phyloP scores from a whole-genome alignment of 2,888 invertebrate species.

The Amiota communis region DNA sequence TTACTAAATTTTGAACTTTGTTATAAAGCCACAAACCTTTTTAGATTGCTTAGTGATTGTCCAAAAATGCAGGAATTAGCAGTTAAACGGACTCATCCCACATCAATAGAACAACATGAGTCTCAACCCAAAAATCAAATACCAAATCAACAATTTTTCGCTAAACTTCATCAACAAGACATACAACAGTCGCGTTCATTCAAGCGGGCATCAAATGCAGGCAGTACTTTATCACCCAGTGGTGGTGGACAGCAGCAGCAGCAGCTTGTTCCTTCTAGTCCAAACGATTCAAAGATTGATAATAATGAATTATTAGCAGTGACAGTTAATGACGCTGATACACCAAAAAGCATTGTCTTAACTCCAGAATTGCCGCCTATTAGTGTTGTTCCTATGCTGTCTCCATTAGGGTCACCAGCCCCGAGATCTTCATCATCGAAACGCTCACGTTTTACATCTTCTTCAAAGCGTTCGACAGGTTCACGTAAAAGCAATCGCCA shows the following conservation, averaged over 20 bases:
- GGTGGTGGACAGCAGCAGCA: background rate
- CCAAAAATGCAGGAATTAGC: conserved; percentile 91
- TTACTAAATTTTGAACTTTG: background rate
- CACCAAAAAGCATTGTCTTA: background rate
- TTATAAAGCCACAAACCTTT: background rate
- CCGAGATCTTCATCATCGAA: conserved; percentile 48
- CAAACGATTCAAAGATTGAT: background rate
- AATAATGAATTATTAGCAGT: conserved; percentile 4
- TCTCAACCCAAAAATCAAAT: conserved; percentile 71
- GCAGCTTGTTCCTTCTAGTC: background rate
- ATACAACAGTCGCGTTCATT: conserved; percentile 63
- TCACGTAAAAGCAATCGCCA: conserved; percentile 70
- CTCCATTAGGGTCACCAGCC: background rate
- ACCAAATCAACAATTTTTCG: conserved; percentile 72
- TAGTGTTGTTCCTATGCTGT: too few relatives aligned
- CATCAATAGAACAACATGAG: conserved; percentile 77
- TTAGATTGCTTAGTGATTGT: conserved; percentile 79
- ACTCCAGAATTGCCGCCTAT: too few relatives aligned
- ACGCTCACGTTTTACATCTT: conserved; percentile 70
- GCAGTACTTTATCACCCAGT: conserved; percentile 5
- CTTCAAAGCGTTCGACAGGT: conserved; percentile 69
- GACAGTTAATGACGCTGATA: background rate
- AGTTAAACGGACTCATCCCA: conserved; percentile 78
- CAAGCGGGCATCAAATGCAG: conserved; percentile 44
- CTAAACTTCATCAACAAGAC: conserved; percentile 73